phyloP scores from a whole-genome alignment of 2,113 vertebrate species.

The Callionymus lyra region DNA sequence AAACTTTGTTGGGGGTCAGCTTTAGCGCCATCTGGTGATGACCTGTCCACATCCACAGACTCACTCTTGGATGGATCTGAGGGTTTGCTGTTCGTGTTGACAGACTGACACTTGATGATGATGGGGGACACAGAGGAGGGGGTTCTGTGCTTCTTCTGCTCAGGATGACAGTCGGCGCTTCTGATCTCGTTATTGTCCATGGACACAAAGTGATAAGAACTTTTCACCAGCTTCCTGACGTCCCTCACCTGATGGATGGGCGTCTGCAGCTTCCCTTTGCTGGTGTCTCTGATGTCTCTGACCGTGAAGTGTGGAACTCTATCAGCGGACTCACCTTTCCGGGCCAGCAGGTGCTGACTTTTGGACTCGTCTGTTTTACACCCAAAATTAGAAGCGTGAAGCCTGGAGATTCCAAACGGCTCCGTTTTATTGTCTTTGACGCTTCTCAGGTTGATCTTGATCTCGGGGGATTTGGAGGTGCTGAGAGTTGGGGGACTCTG shows the following conservation, averaged over 20 bases:
- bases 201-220: conserved; percentile 77
- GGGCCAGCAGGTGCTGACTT: conserved; percentile 44
- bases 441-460: conserved; percentile 81
- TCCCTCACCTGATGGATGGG: conserved; percentile 90
- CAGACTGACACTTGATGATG: conserved; percentile 88
- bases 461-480: conserved; percentile 77
- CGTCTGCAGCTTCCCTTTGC: conserved; percentile 74
- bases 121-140: conserved; percentile 73
- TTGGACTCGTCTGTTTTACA: conserved; percentile 62
- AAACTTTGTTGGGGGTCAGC: conserved; percentile 59
- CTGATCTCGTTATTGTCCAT: conserved; percentile 70
- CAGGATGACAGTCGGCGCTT: conserved; percentile 57
- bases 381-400: conserved; percentile 71
- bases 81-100: conserved; percentile 67
- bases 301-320: conserved; percentile 89
- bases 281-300: conserved; percentile 77
- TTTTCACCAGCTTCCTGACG: conserved; percentile 89
- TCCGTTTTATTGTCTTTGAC: conserved; percentile 61
- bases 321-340: conserved; percentile 72
- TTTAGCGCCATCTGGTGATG: conserved; percentile 62
- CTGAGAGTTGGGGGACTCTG: conserved; percentile 24
- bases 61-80: conserved; percentile 29
- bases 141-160: conserved; percentile 63
- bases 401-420: conserved; percentile 75
- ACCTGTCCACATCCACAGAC: conserved; percentile 26